Percentiles rank a stretch among this genome's conserved stretches.
Conservation (phyloP, 1,140 invertebrate genomes). For the Zaprionus africanus region DNA sequence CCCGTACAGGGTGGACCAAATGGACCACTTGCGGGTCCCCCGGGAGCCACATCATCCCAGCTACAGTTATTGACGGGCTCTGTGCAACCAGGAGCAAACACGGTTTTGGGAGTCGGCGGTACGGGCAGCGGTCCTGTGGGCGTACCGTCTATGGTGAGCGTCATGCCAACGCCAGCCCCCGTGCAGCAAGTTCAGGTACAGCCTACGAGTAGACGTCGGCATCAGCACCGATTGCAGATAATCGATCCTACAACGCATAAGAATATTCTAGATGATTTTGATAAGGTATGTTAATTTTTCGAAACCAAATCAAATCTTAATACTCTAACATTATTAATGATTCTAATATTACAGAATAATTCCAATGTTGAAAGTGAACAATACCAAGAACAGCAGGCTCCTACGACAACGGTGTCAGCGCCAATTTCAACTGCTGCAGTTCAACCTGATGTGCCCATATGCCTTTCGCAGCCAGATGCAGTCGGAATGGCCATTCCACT, state of each 20-base stretch:
- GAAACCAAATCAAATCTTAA: too few species aligned
- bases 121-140: slow-evolving; percentile 60
- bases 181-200: slow-evolving; percentile 49
- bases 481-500: slow-evolving; percentile 15
- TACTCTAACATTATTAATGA: neutral
- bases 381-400: slow-evolving; percentile 43
- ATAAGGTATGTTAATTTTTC: slow-evolving; percentile 54
- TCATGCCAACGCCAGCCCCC: slow-evolving; percentile 55
- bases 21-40: slow-evolving; percentile 62
- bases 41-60: slow-evolving; percentile 59
- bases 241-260: slow-evolving; percentile 76
- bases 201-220: slow-evolving; percentile 57
- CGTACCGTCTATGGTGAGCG: slow-evolving; percentile 64
- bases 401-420: neutral
- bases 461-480: slow-evolving; percentile 44
- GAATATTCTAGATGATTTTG: slow-evolving; percentile 78
- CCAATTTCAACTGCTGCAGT: slow-evolving; percentile 1
- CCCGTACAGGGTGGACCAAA: slow-evolving; percentile 69
- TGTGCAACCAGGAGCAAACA: slow-evolving; percentile 61
- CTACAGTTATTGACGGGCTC: slow-evolving; percentile 60
- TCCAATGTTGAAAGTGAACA: slow-evolving; percentile 60
- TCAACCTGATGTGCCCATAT: slow-evolving; percentile 41
- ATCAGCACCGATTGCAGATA: slow-evolving; percentile 72
- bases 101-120: slow-evolving; percentile 60
- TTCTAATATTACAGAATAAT: slow-evolving; percentile 34